phyloP scores from a whole-genome alignment of 2,797 vertebrate species.

The Nannoperca obscura region DNA sequence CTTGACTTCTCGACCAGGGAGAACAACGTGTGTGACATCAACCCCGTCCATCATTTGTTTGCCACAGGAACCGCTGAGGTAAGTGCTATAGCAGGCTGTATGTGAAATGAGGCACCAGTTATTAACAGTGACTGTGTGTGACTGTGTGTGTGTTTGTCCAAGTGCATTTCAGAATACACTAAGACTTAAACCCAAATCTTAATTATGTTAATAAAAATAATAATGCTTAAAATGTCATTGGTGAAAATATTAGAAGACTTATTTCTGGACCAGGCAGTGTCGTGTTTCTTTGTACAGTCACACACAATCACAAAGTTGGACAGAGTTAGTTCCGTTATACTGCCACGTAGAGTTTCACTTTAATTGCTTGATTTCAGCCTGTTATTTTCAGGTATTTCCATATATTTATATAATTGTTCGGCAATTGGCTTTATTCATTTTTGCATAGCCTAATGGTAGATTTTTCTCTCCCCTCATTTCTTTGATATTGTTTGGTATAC shows the following conservation, averaged over 20 bases:
- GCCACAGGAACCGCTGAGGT: conserved; percentile 94
- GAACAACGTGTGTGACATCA: conserved; percentile 96
- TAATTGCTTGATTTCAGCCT: neutral
- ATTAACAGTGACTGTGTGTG: neutral
- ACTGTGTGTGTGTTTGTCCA: neutral
- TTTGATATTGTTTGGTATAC: conserved; percentile 14
- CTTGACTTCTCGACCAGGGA: conserved; percentile 82
- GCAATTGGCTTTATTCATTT: neutral
- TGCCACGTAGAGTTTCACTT: neutral
- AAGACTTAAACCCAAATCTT: neutral
- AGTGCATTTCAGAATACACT: neutral
- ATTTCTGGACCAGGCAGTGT: neutral
- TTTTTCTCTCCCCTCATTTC: conserved; percentile 12
- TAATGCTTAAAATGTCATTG: neutral
- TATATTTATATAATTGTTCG: neutral
- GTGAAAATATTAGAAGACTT: neutral
- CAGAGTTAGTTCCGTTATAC: neutral
- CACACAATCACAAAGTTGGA: neutral
- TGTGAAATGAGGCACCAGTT: conserved; percentile 15
- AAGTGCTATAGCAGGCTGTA: conserved; percentile 37
- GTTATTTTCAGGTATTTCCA: neutral
- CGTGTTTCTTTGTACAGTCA: neutral
- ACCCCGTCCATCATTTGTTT: conserved; percentile 92
- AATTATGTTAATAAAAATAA: neutral
- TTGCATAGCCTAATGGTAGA: neutral